These are phyloP conservation scores for Neoarius graeffei DNA, from an alignment of 2,113 vertebrate species.

Conservation along the genomic window DNA sequence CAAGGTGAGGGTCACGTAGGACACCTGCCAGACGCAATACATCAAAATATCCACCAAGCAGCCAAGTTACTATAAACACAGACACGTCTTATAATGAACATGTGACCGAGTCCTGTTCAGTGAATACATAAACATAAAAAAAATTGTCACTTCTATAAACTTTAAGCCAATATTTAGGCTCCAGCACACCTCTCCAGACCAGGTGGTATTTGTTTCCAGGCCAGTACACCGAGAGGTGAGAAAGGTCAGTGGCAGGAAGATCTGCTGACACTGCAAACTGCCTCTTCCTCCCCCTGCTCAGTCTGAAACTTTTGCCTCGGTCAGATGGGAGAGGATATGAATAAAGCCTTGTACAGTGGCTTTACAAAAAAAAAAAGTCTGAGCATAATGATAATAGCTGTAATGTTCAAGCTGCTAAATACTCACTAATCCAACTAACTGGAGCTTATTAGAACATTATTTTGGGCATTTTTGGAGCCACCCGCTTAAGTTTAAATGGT, in stretches of 20 bases:
- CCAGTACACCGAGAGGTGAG: constrained; percentile 19
- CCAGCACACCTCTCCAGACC: constrained; percentile 32
- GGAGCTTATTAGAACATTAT: not conserved
- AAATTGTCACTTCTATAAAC: not conserved
- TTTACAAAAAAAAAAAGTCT: not conserved
- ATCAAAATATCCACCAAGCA: not conserved
- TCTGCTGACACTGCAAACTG: constrained; percentile 35
- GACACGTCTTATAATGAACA: not conserved
- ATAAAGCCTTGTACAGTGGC: not conserved
- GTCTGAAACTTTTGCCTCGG: constrained; percentile 29
- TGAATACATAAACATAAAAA: not conserved
- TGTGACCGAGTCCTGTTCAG: not conserved
- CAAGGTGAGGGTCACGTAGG: not conserved
- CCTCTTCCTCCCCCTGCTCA: constrained; percentile 34
- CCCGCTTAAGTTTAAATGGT: not conserved
- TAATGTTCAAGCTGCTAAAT: not conserved
- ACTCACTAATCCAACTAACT: not conserved
- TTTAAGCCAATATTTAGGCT: constrained; percentile 26
- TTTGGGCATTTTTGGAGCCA: constrained; percentile 4
- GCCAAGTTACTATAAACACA: constrained; percentile 15
- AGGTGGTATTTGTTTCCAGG: constrained; percentile 32
- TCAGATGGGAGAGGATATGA: constrained; percentile 6
- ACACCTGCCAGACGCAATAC: not conserved
- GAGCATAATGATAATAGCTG: not conserved
- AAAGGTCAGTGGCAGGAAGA: constrained; percentile 35